Base-by-base conservation (phyloP, 1,140 invertebrate species). In the Drosophila oshimai region DNA sequence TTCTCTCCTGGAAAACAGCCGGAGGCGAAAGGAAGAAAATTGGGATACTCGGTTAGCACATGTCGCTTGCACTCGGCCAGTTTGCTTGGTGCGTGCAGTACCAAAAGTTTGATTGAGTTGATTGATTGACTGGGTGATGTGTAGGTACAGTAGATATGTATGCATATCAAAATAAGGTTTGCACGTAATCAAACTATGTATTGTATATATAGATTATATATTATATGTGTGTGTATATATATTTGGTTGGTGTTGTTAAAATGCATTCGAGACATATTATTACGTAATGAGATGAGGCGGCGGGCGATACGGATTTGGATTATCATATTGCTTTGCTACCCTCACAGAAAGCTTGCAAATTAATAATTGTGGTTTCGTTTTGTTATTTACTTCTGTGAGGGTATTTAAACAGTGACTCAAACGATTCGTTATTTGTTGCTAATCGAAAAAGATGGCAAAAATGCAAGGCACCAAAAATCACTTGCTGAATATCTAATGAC, bases 201-300 rank as follows among this genome's bases (percentile, higher is more conserved):
- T 33, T 57, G 54, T 33, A 57, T 64, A 33, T 58, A 54, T 74
- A 45, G 53, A 64, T 75, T 54, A 72, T 50, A 67, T 67, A 72
- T 53, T 65, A 72, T 60, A 55, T 72, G 26, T 67, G 33, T 54
- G 15, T 47, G 36, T 67, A 50, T 55, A 68, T 64, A 60, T 74
- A 51, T 54, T 71, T 39, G 46, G 33, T 74, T 67, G 49, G 62
- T 51, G 62, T 77, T 70, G 81, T 87, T 87, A 87, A 77, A 72
- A 88, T 87, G 81, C 81, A 72, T 77, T 70, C 64, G 76, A 76
- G 80, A 87, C 75, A 86, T 80, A 87, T 81, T 86, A 87, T 77
- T 87, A 87, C 83, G 77, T 87, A 79, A 87, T 87, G 81, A 87
- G 76, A 87, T 87, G 81, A 87, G 81, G 83, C 81, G 83, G 62